Evolutionary conservation across 2,888 invertebrate species (phyloP).

Genomic region (Ormyrus nitidulus): DNA sequence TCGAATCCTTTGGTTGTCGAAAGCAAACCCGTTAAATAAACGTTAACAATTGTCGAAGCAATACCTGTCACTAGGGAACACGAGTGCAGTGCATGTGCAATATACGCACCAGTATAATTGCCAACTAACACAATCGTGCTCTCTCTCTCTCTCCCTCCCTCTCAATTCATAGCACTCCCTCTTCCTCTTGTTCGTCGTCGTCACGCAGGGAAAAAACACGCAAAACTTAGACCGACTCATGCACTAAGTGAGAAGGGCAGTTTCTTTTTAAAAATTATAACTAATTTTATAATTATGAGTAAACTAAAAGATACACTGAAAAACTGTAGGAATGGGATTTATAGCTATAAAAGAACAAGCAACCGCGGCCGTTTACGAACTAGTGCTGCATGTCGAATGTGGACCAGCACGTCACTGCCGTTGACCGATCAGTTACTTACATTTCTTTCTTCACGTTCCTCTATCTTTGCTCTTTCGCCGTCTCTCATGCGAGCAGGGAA

Average conservation of each 20-base stretch:
- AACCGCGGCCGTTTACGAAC: too few species aligned
- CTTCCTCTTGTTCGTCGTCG: conserved; percentile 9
- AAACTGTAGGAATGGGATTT: too few species aligned
- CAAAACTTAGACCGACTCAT: background rate
- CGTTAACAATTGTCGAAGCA: background rate
- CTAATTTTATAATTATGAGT: too few species aligned
- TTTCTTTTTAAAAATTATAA: too few species aligned
- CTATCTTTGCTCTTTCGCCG: conserved; percentile 56
- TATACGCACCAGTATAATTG: conserved; percentile 13
- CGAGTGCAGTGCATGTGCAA: conserved; percentile 2
- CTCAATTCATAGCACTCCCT: conserved; percentile 21
- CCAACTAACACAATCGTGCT: conserved; percentile 16
- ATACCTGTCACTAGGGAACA: background rate
- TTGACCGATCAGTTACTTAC: conserved; percentile 26
- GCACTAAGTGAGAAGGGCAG: too few species aligned
- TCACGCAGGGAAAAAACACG: conserved; percentile 9
- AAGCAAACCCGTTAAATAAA: background rate
- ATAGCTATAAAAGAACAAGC: too few species aligned
- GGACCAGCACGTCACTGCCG: too few species aligned
- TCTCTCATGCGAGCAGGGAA: conserved; percentile 68
- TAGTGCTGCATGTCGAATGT: too few species aligned
- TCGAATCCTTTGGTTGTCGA: background rate
- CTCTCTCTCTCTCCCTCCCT: conserved; percentile 21
- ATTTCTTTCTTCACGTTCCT: conserved; percentile 13
- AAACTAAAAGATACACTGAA: too few species aligned